Evolutionary conservation across 2,797 vertebrate genomes (phyloP).

Genomic region (Squalus acanthias): DNA sequence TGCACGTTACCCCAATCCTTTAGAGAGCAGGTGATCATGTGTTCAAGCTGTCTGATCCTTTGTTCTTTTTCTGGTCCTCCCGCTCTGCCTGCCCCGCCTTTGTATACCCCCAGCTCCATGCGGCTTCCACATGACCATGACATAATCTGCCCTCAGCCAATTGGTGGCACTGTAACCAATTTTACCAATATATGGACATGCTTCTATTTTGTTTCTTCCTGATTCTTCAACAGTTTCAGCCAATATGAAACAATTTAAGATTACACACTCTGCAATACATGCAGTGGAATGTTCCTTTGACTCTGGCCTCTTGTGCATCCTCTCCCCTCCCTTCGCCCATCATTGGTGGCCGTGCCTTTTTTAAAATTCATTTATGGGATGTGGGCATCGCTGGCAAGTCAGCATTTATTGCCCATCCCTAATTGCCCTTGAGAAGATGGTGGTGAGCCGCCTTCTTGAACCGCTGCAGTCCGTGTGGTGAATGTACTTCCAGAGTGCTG

Average conservation of each 20-base stretch:
- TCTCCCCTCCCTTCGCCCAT: neutral
- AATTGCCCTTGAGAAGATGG: too few relatives aligned
- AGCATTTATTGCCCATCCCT: too few relatives aligned
- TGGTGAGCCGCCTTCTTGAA: too few relatives aligned
- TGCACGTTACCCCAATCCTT: neutral
- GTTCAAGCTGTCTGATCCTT: neutral
- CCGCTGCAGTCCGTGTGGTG: too few relatives aligned
- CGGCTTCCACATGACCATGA: neutral
- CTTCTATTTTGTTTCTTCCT: neutral
- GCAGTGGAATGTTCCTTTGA: neutral
- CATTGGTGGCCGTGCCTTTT: neutral
- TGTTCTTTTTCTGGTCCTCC: neutral
- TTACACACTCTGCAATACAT: neutral
- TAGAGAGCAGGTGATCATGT: neutral
- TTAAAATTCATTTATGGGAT: too few relatives aligned
- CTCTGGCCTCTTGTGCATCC: neutral
- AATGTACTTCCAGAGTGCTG: too few relatives aligned
- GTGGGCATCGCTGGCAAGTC: too few relatives aligned
- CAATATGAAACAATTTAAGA: neutral
- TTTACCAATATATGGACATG: too few relatives aligned
- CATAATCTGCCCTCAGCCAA: neutral
- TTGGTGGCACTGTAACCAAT: neutral
- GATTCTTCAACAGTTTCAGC: neutral
- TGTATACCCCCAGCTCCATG: neutral
- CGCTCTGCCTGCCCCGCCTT: neutral